Evolutionary conservation across 2,797 vertebrate species (phyloP).

Genomic region (Adrianichthys oophorus): DNA sequence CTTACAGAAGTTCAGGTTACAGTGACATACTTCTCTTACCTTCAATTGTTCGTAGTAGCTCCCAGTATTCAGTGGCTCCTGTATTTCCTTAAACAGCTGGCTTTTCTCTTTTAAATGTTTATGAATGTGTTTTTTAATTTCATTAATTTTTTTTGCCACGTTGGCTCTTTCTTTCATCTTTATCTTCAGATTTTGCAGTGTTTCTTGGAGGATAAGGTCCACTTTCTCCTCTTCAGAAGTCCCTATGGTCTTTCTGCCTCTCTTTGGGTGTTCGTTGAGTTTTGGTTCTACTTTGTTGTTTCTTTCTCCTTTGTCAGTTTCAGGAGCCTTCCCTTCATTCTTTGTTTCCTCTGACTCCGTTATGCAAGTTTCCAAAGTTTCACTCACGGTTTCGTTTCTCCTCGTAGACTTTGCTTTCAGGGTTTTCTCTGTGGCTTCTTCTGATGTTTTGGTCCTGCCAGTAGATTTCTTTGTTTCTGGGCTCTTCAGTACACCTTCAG

Average conservation of each 20-base stretch:
- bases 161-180: not conserved
- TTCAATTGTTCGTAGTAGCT: constrained; percentile 78
- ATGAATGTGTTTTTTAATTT: constrained; percentile 7
- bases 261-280: not conserved
- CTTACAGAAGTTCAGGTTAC: not conserved
- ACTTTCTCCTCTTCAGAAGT: not conserved
- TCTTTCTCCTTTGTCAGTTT: not conserved
- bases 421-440: not conserved
- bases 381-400: too few relatives aligned
- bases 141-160: constrained; percentile 52
- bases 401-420: too few relatives aligned
- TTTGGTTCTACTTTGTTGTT: not conserved
- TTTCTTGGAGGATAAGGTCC: constrained; percentile 27
- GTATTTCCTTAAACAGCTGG: constrained; percentile 37
- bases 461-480: not conserved
- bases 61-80: constrained; percentile 49
- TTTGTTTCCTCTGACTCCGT: not conserved
- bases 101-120: constrained; percentile 34
- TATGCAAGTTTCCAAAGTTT: not conserved
- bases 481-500: not conserved
- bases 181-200: constrained; percentile 59
- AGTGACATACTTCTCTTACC: constrained; percentile 71
- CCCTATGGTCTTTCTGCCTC: too few relatives aligned
- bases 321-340: not conserved
- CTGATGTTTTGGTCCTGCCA: not conserved